A percentile compares a stretch with the other conserved stretches of the same genome.
These are phyloP conservation scores for Caloenas nicobarica DNA, from an alignment of 2,113 vertebrate species.

Conservation along the genomic window DNA sequence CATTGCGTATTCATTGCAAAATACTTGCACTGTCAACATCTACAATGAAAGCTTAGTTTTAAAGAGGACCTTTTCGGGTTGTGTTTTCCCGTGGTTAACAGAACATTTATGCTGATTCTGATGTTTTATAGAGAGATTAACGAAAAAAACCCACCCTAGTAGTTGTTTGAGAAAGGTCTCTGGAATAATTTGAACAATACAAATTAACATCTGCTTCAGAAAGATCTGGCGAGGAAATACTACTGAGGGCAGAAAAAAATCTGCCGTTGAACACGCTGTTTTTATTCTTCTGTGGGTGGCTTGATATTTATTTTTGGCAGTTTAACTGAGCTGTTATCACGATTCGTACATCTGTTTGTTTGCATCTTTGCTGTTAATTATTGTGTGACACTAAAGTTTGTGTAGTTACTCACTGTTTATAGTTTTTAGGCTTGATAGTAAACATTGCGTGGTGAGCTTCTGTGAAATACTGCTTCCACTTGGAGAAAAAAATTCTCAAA, in stretches of 20 bases:
- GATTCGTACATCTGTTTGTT: constrained; percentile 54
- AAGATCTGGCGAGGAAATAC: neutral
- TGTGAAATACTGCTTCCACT: constrained; percentile 15
- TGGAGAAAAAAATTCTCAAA: neutral
- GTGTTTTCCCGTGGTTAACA: neutral
- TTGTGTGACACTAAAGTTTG: constrained; percentile 35
- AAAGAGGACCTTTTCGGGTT: neutral
- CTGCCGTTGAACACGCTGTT: neutral
- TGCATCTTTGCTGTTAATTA: constrained; percentile 58
- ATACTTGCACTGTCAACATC: constrained; percentile 24
- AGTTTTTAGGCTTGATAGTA: constrained; percentile 26
- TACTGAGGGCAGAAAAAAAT: neutral
- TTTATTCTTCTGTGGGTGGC: constrained; percentile 41
- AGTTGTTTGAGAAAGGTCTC: neutral
- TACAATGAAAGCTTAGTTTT: neutral
- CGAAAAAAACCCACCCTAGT: rapidly evolving
- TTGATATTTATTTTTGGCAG: constrained; percentile 50
- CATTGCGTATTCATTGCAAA: constrained; percentile 19
- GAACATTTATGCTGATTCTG: neutral
- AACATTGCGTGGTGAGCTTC: constrained; percentile 32
- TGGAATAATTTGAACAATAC: neutral
- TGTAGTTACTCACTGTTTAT: constrained; percentile 53
- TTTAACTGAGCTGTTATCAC: constrained; percentile 19
- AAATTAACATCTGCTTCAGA: constrained; percentile 39
- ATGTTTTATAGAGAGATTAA: neutral